Conservation (phyloP, 2,797 vertebrate species). For the Allobates femoralis region DNA sequence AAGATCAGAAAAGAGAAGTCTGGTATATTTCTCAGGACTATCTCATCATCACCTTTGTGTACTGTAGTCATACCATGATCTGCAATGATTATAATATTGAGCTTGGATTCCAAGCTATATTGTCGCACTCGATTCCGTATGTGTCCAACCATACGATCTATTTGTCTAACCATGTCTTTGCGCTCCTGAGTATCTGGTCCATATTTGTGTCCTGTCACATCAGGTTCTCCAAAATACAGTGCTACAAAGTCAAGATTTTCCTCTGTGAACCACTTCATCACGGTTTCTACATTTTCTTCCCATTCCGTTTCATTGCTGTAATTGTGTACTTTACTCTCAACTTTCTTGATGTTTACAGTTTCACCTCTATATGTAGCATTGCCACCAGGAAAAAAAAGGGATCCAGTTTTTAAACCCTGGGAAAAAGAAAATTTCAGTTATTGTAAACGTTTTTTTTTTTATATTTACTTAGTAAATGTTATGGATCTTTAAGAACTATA, state of each 20-base stretch:
- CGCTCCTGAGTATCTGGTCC: slow-evolving; percentile 84
- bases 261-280: slow-evolving; percentile 83
- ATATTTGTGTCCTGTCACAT: slow-evolving; percentile 81
- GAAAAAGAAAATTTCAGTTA: neutral
- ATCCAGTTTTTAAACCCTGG: slow-evolving; percentile 88
- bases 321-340: slow-evolving; percentile 79
- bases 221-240: slow-evolving; percentile 90
- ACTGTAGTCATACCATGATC: slow-evolving; percentile 90
- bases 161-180: slow-evolving; percentile 81
- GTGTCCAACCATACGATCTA: slow-evolving; percentile 88
- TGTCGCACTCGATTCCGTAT: slow-evolving; percentile 72
- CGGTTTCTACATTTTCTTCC: slow-evolving; percentile 80
- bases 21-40: slow-evolving; percentile 72
- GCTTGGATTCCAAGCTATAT: slow-evolving; percentile 68
- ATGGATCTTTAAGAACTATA: no score
- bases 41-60: slow-evolving; percentile 73
- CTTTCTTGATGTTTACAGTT: slow-evolving; percentile 72
- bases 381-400: slow-evolving; percentile 89
- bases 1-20: slow-evolving; percentile 83
- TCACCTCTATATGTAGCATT: slow-evolving; percentile 82
- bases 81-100: slow-evolving; percentile 88
- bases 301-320: slow-evolving; percentile 84
- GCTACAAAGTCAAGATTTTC: slow-evolving; percentile 84
- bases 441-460: neutral
- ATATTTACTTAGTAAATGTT: no score